A percentile compares a stretch with the other conserved stretches of the same genome.
phyloP scores from a whole-genome alignment of 1,140 invertebrate species.

The Ruditapes philippinarum region DNA sequence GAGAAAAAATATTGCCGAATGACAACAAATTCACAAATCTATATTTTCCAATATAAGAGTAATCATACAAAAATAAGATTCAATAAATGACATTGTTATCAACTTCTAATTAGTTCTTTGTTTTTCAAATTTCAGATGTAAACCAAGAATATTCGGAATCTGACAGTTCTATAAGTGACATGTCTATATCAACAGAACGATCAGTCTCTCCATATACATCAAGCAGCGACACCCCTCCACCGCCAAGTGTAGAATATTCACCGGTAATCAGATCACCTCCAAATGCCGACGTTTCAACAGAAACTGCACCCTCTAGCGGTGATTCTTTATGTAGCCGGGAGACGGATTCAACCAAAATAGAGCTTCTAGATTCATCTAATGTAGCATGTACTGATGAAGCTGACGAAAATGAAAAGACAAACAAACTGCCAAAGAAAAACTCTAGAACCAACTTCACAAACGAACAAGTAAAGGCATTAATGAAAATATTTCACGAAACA shows the following conservation, averaged over 20 bases:
- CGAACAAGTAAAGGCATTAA: constrained; percentile 71
- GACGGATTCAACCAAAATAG: neutral
- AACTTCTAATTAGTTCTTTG: no score
- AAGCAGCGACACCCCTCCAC: neutral
- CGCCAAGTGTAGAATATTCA: neutral
- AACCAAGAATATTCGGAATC: neutral
- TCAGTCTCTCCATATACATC: neutral
- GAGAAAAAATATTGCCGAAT: no score
- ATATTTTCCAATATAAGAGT: no score
- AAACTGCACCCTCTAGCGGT: constrained; percentile 61
- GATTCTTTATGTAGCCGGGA: constrained; percentile 36
- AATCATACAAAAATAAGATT: no score
- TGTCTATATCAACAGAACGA: neutral
- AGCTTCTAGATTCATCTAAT: constrained; percentile 50
- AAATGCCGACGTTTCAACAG: neutral
- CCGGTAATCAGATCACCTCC: neutral
- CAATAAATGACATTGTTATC: no score
- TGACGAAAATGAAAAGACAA: neutral
- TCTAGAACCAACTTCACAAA: constrained; percentile 76
- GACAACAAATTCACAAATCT: no score
- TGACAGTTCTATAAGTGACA: neutral
- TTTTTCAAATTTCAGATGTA: neutral
- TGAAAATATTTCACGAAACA: constrained; percentile 76
- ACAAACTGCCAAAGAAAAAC: constrained; percentile 68
- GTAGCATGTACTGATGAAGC: constrained; percentile 25